Conservation (phyloP, 2,797 vertebrate species). For the Myotis vivesi region DNA sequence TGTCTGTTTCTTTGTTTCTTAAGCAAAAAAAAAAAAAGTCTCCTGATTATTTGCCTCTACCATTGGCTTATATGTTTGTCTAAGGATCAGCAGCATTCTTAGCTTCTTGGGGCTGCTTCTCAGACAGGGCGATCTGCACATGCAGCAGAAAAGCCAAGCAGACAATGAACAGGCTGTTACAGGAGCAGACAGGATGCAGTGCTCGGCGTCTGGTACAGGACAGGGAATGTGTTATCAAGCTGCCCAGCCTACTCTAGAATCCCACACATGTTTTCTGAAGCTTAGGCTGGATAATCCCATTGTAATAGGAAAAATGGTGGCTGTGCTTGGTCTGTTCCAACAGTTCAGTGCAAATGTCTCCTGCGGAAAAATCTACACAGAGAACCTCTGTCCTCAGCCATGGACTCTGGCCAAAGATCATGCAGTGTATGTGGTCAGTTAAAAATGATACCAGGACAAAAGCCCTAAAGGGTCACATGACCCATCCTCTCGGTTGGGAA, state of each 20-base stretch:
- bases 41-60: not conserved
- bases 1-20: not conserved
- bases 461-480: conserved; percentile 31
- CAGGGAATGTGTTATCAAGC: not conserved
- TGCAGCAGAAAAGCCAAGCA: not conserved
- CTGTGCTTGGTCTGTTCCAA: not conserved
- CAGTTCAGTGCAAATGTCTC: conserved; percentile 19
- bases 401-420: conserved; percentile 7
- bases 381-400: not conserved
- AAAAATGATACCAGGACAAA: conserved; percentile 57
- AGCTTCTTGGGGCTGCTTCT: not conserved
- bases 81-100: not conserved
- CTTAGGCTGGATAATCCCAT: not conserved
- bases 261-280: conserved; percentile 31
- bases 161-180: not conserved
- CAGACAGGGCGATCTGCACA: not conserved
- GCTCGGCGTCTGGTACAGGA: not conserved
- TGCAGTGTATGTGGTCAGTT: not conserved
- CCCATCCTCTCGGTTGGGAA: not conserved
- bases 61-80: not conserved
- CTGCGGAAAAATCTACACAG: conserved; percentile 39
- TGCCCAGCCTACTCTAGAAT: not conserved
- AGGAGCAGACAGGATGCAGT: not conserved
- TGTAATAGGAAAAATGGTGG: not conserved
- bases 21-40: not conserved